Percentiles rank a stretch among this genome's conserved stretches.
Conservation (phyloP, 2,797 vertebrate species). For the Numenius phaeopus region DNA sequence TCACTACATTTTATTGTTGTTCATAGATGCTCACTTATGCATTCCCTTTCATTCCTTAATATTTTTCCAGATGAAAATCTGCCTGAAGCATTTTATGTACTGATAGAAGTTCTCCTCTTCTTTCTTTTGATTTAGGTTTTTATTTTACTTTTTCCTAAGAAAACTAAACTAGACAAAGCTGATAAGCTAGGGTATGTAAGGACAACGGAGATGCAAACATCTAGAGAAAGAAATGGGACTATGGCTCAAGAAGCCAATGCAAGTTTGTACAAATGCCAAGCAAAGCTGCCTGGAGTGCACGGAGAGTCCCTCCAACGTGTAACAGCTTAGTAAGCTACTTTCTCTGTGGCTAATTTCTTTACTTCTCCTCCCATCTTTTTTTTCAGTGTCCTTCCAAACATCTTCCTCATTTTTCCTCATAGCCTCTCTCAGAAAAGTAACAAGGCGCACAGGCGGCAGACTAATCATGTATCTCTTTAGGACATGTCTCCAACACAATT, state of each 20-base stretch:
- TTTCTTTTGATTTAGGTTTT: conserved; percentile 63
- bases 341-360: neutral
- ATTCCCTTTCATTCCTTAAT: conserved; percentile 76
- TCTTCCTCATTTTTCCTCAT: neutral
- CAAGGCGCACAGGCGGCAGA: neutral
- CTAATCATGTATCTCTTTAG: neutral
- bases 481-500: neutral
- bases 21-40: conserved; percentile 64
- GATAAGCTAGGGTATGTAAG: conserved; percentile 69
- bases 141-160: conserved; percentile 35
- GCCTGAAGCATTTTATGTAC: conserved; percentile 76
- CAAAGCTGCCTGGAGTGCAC: neutral
- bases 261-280: neutral
- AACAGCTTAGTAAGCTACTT: neutral
- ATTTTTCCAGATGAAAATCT: conserved; percentile 74
- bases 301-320: neutral
- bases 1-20: conserved; percentile 52
- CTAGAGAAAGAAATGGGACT: neutral
- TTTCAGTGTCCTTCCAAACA: neutral
- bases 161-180: conserved; percentile 66
- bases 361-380: neutral
- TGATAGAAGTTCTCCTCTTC: conserved; percentile 53
- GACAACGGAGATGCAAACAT: conserved; percentile 58
- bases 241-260: neutral
- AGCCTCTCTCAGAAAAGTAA: neutral